phyloP scores from a whole-genome alignment of 2,888 invertebrate species.

The Trichogramma dendrolimi region DNA sequence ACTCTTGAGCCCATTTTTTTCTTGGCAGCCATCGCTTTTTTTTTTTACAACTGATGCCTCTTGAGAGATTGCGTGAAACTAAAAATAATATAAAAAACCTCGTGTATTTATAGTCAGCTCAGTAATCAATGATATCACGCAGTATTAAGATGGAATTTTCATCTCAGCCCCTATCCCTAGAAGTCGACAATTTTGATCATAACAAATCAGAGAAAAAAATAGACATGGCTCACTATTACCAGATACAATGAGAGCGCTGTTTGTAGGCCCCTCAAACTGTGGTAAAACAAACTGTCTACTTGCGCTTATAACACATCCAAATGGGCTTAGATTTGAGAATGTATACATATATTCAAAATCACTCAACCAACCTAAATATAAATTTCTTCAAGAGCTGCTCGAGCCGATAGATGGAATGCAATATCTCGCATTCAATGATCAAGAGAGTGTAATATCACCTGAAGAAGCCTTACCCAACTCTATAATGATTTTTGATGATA shows the following conservation, averaged over 20 bases:
- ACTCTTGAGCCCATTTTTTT: too few species aligned
- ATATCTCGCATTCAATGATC: conserved; percentile 19
- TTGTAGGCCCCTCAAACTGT: conserved; percentile 3
- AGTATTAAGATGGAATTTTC: too few species aligned
- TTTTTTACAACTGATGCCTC: too few species aligned
- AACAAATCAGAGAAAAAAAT: background rate
- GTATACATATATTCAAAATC: conserved; percentile 8
- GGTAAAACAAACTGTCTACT: conserved; percentile 10
- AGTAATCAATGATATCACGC: too few species aligned
- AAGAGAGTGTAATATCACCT: conserved; percentile 16
- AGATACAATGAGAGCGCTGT: too few species aligned
- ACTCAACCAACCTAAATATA: conserved; percentile 12
- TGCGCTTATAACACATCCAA: conserved; percentile 6
- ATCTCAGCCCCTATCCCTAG: background rate
- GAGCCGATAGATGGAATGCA: conserved; percentile 23
- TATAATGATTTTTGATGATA: too few species aligned
- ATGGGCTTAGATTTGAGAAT: conserved; percentile 10
- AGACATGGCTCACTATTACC: conserved; percentile 9
- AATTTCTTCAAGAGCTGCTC: too few species aligned
- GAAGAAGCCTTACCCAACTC: conserved; percentile 10
- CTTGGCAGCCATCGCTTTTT: too few species aligned
- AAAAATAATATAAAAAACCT: too few species aligned
- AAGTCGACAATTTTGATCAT: conserved; percentile 1
- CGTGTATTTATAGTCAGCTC: too few species aligned
- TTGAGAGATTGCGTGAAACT: too few species aligned